phyloP scores from a whole-genome alignment of 2,797 vertebrate genomes.

The Paguma larvata region DNA sequence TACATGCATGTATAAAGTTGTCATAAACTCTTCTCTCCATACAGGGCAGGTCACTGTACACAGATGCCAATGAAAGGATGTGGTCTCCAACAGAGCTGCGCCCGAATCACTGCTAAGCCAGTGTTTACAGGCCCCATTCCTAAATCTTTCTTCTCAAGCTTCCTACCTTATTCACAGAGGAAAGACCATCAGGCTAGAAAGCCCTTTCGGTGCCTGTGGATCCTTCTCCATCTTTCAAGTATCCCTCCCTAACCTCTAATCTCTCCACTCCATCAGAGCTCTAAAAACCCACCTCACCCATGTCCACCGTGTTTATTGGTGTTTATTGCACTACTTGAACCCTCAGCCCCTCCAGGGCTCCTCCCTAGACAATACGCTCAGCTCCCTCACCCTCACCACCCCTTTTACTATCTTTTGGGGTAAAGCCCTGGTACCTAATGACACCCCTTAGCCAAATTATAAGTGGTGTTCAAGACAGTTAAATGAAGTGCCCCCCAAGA shows the following conservation, averaged over 20 bases:
- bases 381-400: not conserved
- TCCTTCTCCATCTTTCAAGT: not conserved
- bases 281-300: not conserved
- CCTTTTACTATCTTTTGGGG: not conserved
- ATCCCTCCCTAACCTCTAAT: not conserved
- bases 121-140: not conserved
- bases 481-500: not conserved
- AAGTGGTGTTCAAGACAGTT: not conserved
- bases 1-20: not conserved
- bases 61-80: not conserved
- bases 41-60: not conserved
- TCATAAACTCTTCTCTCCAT: not conserved
- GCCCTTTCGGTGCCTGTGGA: not conserved
- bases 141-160: not conserved
- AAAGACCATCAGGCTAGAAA: not conserved
- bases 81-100: not conserved
- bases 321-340: not conserved
- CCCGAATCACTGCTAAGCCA: not conserved
- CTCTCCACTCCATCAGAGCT: not conserved
- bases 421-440: not conserved
- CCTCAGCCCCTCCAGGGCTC: not conserved
- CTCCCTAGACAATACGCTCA: not conserved
- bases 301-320: not conserved
- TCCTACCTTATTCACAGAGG: not conserved
- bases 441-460: not conserved